Conservation (phyloP, 2,888 invertebrate genomes). For the Dolichopus griseipennis region DNA sequence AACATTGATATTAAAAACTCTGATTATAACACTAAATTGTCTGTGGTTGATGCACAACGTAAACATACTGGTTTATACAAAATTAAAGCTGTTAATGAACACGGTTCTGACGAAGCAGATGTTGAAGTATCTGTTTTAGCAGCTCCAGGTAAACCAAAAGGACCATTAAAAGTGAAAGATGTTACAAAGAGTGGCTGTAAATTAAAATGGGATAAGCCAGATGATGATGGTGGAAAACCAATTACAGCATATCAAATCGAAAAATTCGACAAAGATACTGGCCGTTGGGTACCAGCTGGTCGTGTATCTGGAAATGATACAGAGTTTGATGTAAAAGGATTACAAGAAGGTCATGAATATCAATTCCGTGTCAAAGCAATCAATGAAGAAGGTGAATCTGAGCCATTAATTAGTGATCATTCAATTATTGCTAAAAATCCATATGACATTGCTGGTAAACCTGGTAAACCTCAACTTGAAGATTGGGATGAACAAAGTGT, state of each 20-base stretch:
- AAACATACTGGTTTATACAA: conserved; percentile 86
- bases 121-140: conserved; percentile 84
- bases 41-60: conserved; percentile 66
- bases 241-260: conserved; percentile 89
- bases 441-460: conserved; percentile 79
- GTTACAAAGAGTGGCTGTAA: conserved; percentile 85
- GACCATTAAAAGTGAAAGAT: conserved; percentile 79
- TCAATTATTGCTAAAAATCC: conserved; percentile 93
- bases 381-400: conserved; percentile 90
- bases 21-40: conserved; percentile 83
- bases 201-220: conserved; percentile 86
- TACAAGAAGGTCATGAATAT: conserved; percentile 87
- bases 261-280: conserved; percentile 84
- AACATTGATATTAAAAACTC: conserved; percentile 72
- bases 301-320: conserved; percentile 69
- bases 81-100: conserved; percentile 81
- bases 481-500: conserved; percentile 88
- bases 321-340: conserved; percentile 77
- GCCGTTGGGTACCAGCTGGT: conserved; percentile 89
- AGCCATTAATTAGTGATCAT: conserved; percentile 86
- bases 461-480: conserved; percentile 73
- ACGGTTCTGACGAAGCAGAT: conserved; percentile 86
- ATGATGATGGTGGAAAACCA: conserved; percentile 91
- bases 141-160: conserved; percentile 77
- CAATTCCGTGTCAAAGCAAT: conserved; percentile 89